Evolutionary conservation across 2,888 invertebrate genomes (phyloP), one percentile per base, ranked within the genome.

Genomic region (Cynaeus angustus): DNA sequence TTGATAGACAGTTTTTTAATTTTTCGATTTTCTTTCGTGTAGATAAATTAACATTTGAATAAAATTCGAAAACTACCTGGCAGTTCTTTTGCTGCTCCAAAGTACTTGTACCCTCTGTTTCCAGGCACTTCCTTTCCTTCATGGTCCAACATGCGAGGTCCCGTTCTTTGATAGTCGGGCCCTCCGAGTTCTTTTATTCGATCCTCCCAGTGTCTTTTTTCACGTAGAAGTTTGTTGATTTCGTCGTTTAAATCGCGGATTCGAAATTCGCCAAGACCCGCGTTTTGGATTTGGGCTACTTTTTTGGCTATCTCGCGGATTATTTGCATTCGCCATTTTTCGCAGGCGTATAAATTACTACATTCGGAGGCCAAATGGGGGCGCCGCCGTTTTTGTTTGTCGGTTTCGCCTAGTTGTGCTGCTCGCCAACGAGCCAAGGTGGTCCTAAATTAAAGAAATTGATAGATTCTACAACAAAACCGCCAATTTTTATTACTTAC

Each of bases 241-340:
- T 99, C 99, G 86, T 99, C 99, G 84, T 99, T 99, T 14, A 99
- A 87, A 83, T 99, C 99, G 10, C 99, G 90, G 73, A 99, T 95
- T 16, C 98, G 91, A 84, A 98, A 99, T 86, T 99, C 99, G 1
- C 99, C 99, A n/a, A 99, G 88, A 67, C 99, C 99, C 74, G 99
- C 97, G 86, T 99, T 99, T 84, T 99, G 99, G 83, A 99, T 99
- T 85, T 98, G 97, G 0, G 99, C 95, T 0, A 99, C 99, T 88
- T 99, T 99, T 82, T 97, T 95, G 0, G 99, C 97, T 43, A 99
- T 94, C 86, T 99, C 99, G 66, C 98, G 88, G 65, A 99, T 96
- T 69, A 99, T 97, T 84, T 99, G 98, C 85, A 97, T 89, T 73
- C 99, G 88, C 93, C 97, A 99, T 86, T 96, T 97, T 83, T 99